Evolutionary conservation across 2,113 vertebrate genomes (phyloP).

Genomic region (Seriola dumerili): DNA sequence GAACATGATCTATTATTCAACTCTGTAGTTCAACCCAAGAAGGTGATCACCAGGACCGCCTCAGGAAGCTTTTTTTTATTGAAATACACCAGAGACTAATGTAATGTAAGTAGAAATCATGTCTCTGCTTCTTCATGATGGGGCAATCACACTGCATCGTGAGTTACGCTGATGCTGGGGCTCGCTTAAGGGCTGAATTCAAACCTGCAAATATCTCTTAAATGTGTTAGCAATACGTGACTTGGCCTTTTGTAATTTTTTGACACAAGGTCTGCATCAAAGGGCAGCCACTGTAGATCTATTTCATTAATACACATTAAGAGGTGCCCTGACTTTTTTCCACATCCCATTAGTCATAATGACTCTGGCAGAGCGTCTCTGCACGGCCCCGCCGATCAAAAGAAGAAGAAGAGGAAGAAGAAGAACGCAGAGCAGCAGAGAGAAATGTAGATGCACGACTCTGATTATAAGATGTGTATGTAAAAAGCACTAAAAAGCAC

Average conservation of each 20-base stretch:
- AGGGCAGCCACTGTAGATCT: neutral
- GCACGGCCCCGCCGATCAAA: conserved; percentile 12
- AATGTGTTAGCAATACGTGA: conserved; percentile 7
- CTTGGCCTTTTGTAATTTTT: neutral
- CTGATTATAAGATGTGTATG: conserved; percentile 4
- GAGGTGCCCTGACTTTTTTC: conserved; percentile 33
- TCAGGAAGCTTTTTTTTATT: neutral
- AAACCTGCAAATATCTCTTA: neutral
- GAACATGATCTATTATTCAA: conserved; percentile 52
- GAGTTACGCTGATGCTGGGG: neutral
- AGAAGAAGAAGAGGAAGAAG: conserved; percentile 2
- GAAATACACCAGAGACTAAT: conserved; percentile 39
- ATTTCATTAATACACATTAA: conserved; percentile 45
- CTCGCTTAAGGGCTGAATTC: neutral
- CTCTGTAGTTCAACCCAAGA: conserved; percentile 31
- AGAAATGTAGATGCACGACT: neutral
- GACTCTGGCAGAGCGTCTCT: conserved; percentile 8
- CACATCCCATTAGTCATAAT: conserved; percentile 45
- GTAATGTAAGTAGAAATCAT: conserved; percentile 33
- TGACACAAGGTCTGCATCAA: conserved; percentile 27
- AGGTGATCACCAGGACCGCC: neutral
- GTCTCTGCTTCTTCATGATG: neutral
- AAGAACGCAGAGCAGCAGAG: neutral
- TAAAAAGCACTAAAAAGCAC: neutral
- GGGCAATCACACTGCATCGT: neutral